These are phyloP conservation scores for Pungitius pungitius DNA, from an alignment of 2,113 vertebrate genomes.

Conservation along the genomic window DNA sequence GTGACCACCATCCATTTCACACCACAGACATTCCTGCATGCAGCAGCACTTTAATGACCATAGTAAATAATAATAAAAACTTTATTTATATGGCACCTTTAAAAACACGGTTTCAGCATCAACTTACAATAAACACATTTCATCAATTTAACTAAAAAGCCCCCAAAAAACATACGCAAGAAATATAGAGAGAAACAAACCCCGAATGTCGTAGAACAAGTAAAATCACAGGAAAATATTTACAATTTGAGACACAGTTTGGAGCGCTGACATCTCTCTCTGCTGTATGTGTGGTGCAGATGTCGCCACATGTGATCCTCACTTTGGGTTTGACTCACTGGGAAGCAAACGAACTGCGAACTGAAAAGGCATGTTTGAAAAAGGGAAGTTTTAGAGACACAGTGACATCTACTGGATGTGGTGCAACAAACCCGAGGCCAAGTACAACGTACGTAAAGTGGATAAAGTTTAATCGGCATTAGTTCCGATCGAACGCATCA, in stretches of 20 bases:
- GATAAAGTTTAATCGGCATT: background rate
- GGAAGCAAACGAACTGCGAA: background rate
- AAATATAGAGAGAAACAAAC: too few species aligned
- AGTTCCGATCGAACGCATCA: background rate
- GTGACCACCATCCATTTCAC: conserved; percentile 28
- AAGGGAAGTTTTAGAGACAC: background rate
- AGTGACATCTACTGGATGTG: background rate
- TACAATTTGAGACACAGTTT: too few species aligned
- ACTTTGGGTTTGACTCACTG: too few species aligned
- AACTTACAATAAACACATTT: background rate
- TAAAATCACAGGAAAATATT: too few species aligned
- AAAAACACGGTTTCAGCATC: background rate
- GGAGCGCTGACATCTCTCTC: too few species aligned
- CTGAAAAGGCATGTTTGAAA: background rate
- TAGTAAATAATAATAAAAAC: background rate
- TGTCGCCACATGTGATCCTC: background rate
- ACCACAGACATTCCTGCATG: background rate
- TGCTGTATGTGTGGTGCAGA: background rate
- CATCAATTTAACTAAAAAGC: background rate
- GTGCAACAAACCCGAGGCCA: too few species aligned
- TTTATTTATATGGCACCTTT: background rate
- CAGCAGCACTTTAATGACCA: background rate
- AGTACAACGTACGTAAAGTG: background rate
- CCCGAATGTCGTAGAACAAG: too few species aligned
- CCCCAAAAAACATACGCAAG: background rate